Conservation (phyloP, 1,140 invertebrate species). For the Asbolus verrucosus region DNA sequence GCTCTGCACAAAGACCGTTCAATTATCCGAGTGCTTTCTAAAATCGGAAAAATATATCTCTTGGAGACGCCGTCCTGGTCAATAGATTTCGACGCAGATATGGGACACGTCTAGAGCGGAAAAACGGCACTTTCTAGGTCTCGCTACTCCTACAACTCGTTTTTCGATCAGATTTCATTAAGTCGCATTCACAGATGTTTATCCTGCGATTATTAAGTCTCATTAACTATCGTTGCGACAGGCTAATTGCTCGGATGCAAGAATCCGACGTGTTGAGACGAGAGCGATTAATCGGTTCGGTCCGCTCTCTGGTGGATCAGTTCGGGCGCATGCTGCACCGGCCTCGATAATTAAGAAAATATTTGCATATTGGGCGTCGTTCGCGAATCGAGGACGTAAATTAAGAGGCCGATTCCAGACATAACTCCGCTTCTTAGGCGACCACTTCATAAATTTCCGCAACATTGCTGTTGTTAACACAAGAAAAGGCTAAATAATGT, state of each 20-base stretch:
- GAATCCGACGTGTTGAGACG: conserved; percentile 5
- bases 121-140: conserved; percentile 21
- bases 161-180: conserved; percentile 39
- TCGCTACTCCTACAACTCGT: conserved; percentile 32
- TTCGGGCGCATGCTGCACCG: too few species aligned
- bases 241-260: conserved; percentile 27
- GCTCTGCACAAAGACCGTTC: conserved; percentile 19
- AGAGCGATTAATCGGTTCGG: conserved; percentile 12
- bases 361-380: too few species aligned
- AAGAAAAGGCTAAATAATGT: conserved; percentile 29
- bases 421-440: conserved; percentile 19
- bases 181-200: conserved; percentile 22
- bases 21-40: conserved; percentile 26
- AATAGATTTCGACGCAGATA: conserved; percentile 26
- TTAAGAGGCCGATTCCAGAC: conserved; percentile 1
- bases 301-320: too few species aligned
- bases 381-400: neutral
- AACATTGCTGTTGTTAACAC: conserved; percentile 28
- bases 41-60: conserved; percentile 1
- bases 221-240: conserved; percentile 18
- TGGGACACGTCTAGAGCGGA: conserved; percentile 12
- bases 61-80: neutral
- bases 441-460: conserved; percentile 37
- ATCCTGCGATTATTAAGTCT: conserved; percentile 32
- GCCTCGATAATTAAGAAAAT: too few species aligned